A percentile compares a stretch with the other conserved stretches of the same genome.
Evolutionary conservation across 2,113 vertebrate genomes (phyloP).

Genomic region (Scomber japonicus): DNA sequence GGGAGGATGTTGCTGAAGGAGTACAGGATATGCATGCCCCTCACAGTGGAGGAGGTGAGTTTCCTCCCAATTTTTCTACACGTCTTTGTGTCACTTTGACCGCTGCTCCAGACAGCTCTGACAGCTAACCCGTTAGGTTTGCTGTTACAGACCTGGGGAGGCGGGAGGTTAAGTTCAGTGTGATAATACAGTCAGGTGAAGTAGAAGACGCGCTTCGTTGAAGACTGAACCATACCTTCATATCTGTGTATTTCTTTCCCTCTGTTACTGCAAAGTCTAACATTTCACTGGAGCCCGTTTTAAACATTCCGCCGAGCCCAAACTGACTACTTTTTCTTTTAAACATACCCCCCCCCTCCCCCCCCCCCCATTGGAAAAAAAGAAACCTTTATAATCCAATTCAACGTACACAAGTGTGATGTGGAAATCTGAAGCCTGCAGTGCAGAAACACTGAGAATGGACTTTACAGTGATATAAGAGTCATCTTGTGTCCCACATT

Average conservation of each 20-base stretch:
- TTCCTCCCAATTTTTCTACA: neutral
- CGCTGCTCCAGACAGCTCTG: neutral
- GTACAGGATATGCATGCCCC: conserved; percentile 98
- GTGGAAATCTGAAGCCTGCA: too few species aligned
- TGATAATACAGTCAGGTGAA: conserved; percentile 11
- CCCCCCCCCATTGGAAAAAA: neutral
- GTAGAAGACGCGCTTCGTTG: neutral
- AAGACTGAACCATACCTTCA: neutral
- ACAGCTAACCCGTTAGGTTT: neutral
- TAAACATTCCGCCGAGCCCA: neutral
- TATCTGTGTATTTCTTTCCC: neutral
- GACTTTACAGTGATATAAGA: too few species aligned
- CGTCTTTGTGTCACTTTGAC: conserved; percentile 4
- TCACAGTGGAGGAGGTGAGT: conserved; percentile 97
- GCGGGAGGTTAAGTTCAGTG: neutral
- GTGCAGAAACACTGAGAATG: too few species aligned
- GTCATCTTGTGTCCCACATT: too few species aligned
- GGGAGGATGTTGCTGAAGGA: conserved; percentile 95
- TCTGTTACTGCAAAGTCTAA: neutral
- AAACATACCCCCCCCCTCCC: neutral
- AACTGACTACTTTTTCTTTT: neutral
- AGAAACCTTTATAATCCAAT: neutral
- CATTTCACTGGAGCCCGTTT: neutral
- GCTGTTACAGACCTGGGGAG: conserved; percentile 29
- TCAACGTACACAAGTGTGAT: too few species aligned